Evolutionary conservation across 2,888 invertebrate species (phyloP).

Genomic region (Vannuccia rotundouncinata): DNA sequence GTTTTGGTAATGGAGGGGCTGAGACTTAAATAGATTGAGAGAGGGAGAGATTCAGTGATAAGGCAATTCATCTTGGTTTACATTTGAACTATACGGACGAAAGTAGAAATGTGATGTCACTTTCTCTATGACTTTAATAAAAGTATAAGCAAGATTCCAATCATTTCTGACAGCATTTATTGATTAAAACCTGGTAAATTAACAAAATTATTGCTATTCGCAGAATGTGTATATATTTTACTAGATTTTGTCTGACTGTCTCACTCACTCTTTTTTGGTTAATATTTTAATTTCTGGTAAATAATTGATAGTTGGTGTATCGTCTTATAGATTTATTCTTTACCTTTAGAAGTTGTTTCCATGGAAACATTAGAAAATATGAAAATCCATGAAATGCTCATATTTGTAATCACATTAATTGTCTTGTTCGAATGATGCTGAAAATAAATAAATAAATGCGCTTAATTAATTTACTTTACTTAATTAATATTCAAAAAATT

Average conservation of each 20-base stretch:
- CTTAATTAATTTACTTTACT: too few relatives aligned
- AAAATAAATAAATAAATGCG: too few relatives aligned
- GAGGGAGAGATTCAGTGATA: not conserved
- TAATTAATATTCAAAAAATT: too few relatives aligned
- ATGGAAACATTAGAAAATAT: too few relatives aligned
- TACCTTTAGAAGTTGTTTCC: too few relatives aligned
- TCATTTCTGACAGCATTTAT: not conserved
- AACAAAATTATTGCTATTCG: not conserved
- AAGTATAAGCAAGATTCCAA: not conserved
- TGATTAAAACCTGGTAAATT: not conserved
- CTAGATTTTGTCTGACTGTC: not conserved
- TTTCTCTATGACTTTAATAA: not conserved
- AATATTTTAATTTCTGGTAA: too few relatives aligned
- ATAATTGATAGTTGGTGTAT: too few relatives aligned
- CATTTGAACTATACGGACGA: not conserved
- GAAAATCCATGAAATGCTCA: too few relatives aligned
- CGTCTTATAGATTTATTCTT: too few relatives aligned
- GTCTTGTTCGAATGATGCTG: too few relatives aligned
- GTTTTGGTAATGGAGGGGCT: not conserved
- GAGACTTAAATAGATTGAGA: not conserved
- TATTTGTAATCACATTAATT: too few relatives aligned
- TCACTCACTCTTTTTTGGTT: too few relatives aligned
- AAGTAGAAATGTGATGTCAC: not conserved
- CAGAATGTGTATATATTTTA: not conserved
- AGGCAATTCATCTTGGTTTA: not conserved